A percentile compares a stretch with the other conserved stretches of the same genome.
Conservation (phyloP, 2,113 vertebrate genomes). For the Nyctibius bracteatus region DNA sequence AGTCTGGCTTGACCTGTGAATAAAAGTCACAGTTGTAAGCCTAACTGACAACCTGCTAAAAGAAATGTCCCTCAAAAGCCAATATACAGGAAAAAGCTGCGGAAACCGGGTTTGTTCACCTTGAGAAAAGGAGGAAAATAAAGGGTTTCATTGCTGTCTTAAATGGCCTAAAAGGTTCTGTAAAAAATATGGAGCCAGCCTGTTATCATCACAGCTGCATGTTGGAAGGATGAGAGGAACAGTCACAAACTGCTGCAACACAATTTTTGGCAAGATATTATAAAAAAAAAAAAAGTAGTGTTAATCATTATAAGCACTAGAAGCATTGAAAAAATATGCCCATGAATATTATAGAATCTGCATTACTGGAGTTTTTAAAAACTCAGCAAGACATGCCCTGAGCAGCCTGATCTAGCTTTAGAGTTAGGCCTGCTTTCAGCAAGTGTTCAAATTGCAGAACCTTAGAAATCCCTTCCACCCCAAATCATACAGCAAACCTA, state of each 20-base stretch:
- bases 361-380: not conserved
- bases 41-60: not conserved
- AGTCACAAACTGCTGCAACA: not conserved
- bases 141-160: not conserved
- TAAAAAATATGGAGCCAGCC: not conserved
- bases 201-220: not conserved
- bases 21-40: not conserved
- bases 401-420: not conserved
- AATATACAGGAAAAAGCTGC: not conserved
- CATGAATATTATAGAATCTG: not conserved
- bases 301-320: not conserved
- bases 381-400: not conserved
- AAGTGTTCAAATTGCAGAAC: not conserved
- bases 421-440: not conserved
- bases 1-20: not conserved
- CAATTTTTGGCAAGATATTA: not conserved
- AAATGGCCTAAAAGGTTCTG: not conserved
- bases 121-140: not conserved
- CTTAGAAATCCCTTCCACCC: not conserved
- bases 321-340: not conserved
- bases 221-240: not conserved
- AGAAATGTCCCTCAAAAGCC: not conserved
- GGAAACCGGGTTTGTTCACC: not conserved
- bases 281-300: not conserved
- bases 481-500: not conserved